phyloP scores from a whole-genome alignment of 1,140 invertebrate genomes.

The Conus ventricosus region DNA sequence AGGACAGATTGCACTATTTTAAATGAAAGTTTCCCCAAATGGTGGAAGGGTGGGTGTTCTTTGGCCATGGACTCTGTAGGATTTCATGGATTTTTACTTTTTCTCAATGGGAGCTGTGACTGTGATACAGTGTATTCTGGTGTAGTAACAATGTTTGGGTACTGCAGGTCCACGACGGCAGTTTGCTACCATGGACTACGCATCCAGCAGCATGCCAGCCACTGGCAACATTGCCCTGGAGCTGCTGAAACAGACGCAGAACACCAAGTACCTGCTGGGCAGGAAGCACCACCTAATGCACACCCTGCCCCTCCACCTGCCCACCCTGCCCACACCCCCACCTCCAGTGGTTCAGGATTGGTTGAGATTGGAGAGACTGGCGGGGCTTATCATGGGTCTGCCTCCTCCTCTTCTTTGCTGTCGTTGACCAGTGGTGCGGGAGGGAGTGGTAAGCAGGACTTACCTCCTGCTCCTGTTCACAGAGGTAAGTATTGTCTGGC shows the following conservation, averaged over 20 bases:
- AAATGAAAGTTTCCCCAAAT: no score
- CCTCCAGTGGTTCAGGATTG: constrained; percentile 50
- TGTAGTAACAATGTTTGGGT: neutral
- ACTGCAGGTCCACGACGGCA: constrained; percentile 24
- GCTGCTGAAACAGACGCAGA: constrained; percentile 69
- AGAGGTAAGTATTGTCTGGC: neutral
- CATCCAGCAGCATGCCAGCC: constrained; percentile 40
- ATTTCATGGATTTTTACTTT: no score
- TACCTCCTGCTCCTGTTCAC: neutral
- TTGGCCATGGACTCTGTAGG: no score
- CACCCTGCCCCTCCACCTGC: constrained; percentile 40
- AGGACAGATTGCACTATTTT: no score
- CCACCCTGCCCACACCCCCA: constrained; percentile 21
- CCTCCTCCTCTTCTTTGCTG: constrained; percentile 48
- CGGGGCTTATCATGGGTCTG: constrained; percentile 55
- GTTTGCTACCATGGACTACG: constrained; percentile 46
- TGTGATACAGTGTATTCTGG: neutral
- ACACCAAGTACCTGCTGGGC: constrained; percentile 68
- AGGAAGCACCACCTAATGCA: constrained; percentile 45
- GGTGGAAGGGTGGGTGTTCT: no score
- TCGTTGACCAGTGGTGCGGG: neutral
- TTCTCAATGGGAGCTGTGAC: neutral
- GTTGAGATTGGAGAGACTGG: constrained; percentile 61
- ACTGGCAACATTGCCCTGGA: constrained; percentile 68
- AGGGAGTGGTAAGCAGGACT: neutral